Percentiles rank a stretch among this genome's conserved stretches.
phyloP scores from a whole-genome alignment of 30 jellyfish, hydroid and myxozoan species.

The Aurelia coerulea region DNA sequence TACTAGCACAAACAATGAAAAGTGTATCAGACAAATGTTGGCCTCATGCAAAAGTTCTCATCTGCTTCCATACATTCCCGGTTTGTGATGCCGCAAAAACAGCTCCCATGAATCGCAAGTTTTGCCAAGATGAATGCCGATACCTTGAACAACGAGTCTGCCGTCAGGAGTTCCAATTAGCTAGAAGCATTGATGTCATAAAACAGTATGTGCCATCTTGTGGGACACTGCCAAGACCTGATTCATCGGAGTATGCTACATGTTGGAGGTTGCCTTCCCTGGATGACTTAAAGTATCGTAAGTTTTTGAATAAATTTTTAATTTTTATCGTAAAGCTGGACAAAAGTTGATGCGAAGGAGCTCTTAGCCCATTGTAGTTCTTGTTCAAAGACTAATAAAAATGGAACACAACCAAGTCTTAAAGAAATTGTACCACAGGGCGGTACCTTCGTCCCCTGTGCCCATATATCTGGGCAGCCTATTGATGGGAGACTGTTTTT shows the following conservation, averaged over 20 bases:
- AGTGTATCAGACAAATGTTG: conserved; percentile 72
- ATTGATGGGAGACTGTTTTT: too few relatives aligned
- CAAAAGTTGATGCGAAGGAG: too few relatives aligned
- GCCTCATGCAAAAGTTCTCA: conserved; percentile 87
- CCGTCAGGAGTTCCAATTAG: conserved; percentile 64
- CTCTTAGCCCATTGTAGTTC: too few relatives aligned
- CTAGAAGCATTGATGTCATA: conserved; percentile 51
- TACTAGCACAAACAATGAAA: conserved; percentile 28
- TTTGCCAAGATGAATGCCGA: conserved; percentile 75
- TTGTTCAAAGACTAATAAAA: too few relatives aligned
- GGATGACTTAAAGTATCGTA: conserved; percentile 13
- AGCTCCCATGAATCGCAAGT: conserved; percentile 32
- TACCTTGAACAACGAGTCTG: conserved; percentile 58
- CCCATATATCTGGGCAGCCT: too few relatives aligned
- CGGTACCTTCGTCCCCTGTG: too few relatives aligned
- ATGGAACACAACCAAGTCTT: too few relatives aligned
- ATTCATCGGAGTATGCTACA: conserved; percentile 36
- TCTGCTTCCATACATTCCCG: conserved; percentile 82
- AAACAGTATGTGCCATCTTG: conserved; percentile 71
- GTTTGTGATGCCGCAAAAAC: conserved; percentile 48
- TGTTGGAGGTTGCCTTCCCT: conserved; percentile 61
- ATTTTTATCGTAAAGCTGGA: too few relatives aligned
- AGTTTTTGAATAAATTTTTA: background rate
- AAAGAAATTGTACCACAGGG: too few relatives aligned
- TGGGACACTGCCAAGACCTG: conserved; percentile 56